phyloP scores from a whole-genome alignment of 2,113 vertebrate genomes.

The Pseudonaja textilis region DNA sequence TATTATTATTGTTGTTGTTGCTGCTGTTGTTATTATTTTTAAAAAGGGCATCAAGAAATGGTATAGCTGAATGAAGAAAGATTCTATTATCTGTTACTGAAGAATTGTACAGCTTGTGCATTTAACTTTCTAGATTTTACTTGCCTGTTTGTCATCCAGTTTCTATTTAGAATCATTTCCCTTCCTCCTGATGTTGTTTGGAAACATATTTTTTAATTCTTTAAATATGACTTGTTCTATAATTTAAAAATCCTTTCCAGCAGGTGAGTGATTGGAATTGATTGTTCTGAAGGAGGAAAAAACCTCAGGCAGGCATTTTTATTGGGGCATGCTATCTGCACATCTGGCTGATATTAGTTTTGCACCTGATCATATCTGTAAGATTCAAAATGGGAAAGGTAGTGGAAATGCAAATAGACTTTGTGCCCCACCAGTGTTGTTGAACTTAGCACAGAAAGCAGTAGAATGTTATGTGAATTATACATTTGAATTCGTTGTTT shows the following conservation, averaged over 20 bases:
- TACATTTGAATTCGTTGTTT: neutral
- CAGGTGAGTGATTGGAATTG: neutral
- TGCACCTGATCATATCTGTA: neutral
- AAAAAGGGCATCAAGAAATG: slow-evolving; percentile 13
- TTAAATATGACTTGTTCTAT: neutral
- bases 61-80: neutral
- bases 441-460: neutral
- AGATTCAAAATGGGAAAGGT: neutral
- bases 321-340: neutral
- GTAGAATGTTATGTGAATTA: neutral
- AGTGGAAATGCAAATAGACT: neutral
- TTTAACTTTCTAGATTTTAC: slow-evolving; percentile 21
- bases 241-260: neutral
- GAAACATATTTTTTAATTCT: neutral
- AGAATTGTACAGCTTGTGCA: slow-evolving; percentile 23
- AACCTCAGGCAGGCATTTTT: neutral
- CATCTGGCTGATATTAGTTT: neutral
- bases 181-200: neutral
- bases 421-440: neutral
- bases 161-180: slow-evolving; percentile 42
- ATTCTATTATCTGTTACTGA: neutral
- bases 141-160: slow-evolving; percentile 17
- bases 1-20: too few species aligned
- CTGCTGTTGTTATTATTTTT: neutral
- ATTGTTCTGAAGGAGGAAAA: neutral